phyloP scores from a whole-genome alignment of 2,113 vertebrate genomes.

The Xenopus laevis region DNA sequence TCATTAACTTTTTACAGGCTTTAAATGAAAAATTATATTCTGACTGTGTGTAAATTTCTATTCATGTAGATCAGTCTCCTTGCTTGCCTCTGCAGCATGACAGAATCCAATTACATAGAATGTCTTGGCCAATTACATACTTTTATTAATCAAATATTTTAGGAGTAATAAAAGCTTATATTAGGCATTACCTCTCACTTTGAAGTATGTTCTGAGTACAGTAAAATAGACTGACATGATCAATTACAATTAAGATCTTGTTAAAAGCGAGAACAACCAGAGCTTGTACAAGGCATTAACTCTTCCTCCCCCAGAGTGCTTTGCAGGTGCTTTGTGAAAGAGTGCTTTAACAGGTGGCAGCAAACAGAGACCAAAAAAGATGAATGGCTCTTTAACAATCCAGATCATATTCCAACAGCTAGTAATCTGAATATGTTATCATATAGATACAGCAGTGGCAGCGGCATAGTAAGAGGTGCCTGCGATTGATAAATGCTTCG shows the following conservation, averaged over 20 bases:
- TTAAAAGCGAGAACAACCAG: background rate
- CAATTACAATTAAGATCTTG: background rate
- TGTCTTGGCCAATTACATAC: background rate
- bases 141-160: slow-evolving; percentile 4
- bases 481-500: no score
- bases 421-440: no score
- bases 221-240: background rate
- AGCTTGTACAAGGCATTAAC: background rate
- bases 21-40: no score
- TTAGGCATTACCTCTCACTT: background rate
- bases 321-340: background rate
- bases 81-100: background rate
- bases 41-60: no score
- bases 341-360: background rate
- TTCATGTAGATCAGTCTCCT: background rate
- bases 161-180: background rate
- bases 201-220: slow-evolving; percentile 2
- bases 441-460: no score
- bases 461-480: no score
- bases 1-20: no score
- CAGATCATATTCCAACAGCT: background rate
- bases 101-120: background rate
- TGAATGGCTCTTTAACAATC: background rate
- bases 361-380: background rate
- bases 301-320: background rate